Evolutionary conservation across 2,113 vertebrate species (phyloP).

Genomic region (Leptobrachium leishanense): DNA sequence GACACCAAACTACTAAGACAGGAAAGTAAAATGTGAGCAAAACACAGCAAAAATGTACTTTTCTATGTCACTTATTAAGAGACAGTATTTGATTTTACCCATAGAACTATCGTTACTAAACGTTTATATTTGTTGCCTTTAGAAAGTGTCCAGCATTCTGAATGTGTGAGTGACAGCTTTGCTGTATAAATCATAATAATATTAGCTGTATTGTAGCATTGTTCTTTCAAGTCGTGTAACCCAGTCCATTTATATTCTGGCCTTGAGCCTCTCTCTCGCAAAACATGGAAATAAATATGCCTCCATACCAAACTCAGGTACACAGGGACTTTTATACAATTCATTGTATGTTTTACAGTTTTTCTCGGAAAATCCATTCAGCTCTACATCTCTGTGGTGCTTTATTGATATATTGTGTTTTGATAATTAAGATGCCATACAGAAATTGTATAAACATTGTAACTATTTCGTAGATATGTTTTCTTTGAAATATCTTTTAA

Average conservation of each 20-base stretch:
- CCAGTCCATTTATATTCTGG: neutral
- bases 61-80: neutral
- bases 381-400: neutral
- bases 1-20: too few relatives aligned
- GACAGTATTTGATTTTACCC: too few relatives aligned
- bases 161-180: neutral
- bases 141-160: neutral
- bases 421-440: neutral
- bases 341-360: neutral
- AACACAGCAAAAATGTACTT: too few relatives aligned
- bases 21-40: too few relatives aligned
- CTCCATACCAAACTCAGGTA: neutral
- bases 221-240: conserved; percentile 1
- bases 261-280: neutral
- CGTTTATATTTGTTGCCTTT: neutral
- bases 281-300: conserved; percentile 3
- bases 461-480: too few relatives aligned
- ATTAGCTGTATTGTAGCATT: conserved; percentile 6
- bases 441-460: too few relatives aligned
- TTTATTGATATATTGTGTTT: neutral
- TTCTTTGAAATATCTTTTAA: too few relatives aligned
- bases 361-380: neutral
- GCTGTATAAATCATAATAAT: neutral
- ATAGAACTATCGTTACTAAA: neutral
- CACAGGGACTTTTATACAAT: neutral